Evolutionary conservation across 2,888 invertebrate genomes (phyloP).

Genomic region (Brenthis hecate): DNA sequence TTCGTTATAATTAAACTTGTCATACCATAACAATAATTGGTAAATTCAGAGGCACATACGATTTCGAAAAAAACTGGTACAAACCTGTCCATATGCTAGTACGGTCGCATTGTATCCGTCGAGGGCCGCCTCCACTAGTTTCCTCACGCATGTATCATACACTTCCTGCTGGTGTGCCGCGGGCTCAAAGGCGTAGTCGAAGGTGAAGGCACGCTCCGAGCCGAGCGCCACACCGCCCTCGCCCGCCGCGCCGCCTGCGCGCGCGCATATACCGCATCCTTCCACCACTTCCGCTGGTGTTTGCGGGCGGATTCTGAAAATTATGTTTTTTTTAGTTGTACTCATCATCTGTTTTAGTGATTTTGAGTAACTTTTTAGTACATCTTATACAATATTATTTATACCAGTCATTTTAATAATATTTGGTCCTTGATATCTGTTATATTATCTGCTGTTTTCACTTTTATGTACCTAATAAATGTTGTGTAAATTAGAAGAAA

Average conservation of each 20-base stretch:
- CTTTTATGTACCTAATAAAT: too few relatives aligned
- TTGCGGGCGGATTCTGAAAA: conserved; percentile 94
- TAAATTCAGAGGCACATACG: background rate
- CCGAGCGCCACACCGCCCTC: conserved; percentile 97
- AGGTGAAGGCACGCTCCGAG: conserved; percentile 97
- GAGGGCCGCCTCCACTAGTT: conserved; percentile 94
- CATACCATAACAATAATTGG: background rate
- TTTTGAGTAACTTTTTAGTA: background rate
- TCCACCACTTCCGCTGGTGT: conserved; percentile 96
- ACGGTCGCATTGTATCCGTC: conserved; percentile 99
- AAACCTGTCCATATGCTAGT: conserved; percentile 96
- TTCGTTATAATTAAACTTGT: too few relatives aligned
- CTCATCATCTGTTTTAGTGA: background rate
- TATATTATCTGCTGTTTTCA: too few relatives aligned
- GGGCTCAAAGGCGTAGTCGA: conserved; percentile 97
- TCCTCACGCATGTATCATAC: conserved; percentile 91
- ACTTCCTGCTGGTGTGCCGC: conserved; percentile 87
- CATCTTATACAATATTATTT: background rate
- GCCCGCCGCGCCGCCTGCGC: conserved; percentile 92
- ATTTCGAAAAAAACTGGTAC: conserved; percentile 42
- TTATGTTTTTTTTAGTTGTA: background rate
- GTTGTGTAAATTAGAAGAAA: too few relatives aligned
- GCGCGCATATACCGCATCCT: conserved; percentile 96
- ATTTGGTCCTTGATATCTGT: too few relatives aligned
- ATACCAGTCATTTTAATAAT: background rate